Evolutionary conservation across 2,888 invertebrate species (phyloP).

Genomic region (Diloba caeruleocephala): DNA sequence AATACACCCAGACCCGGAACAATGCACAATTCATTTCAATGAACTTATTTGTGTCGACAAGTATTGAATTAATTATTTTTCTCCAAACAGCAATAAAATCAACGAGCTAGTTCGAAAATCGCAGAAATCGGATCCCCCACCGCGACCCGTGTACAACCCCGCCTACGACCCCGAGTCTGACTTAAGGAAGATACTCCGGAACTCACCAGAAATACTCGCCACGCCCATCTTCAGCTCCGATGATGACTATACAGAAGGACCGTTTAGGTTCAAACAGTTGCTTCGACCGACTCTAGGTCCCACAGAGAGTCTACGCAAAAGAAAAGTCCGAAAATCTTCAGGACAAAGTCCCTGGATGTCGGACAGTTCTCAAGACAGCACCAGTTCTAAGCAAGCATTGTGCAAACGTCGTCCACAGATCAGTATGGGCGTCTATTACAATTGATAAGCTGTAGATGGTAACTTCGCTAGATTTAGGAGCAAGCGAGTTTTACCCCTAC

Average conservation of each 20-base stretch:
- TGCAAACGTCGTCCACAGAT: conserved; percentile 85
- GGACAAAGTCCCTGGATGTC: conserved; percentile 85
- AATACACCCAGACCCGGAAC: too few species aligned
- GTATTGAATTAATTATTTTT: conserved; percentile 4
- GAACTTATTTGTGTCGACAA: background rate
- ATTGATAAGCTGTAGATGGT: conserved; percentile 54
- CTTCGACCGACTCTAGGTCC: conserved; percentile 91
- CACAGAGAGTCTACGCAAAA: conserved; percentile 91
- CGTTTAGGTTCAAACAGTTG: conserved; percentile 91
- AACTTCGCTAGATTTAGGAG: conserved; percentile 19
- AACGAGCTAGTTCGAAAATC: conserved; percentile 82
- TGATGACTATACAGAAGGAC: conserved; percentile 90
- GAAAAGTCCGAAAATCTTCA: conserved; percentile 86
- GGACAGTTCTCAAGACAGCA: conserved; percentile 84
- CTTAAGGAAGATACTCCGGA: conserved; percentile 82
- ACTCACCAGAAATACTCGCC: conserved; percentile 84
- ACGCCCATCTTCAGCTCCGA: conserved; percentile 83
- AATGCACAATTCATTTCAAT: too few species aligned
- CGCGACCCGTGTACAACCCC: conserved; percentile 72
- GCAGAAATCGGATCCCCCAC: conserved; percentile 74
- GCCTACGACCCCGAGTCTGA: conserved; percentile 83
- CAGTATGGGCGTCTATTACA: conserved; percentile 85
- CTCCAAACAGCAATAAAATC: conserved; percentile 81
- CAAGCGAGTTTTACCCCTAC: conserved; percentile 33
- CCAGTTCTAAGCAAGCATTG: conserved; percentile 76